Conservation (phyloP, 2,797 vertebrate species). For the Neostethus bicornis region DNA sequence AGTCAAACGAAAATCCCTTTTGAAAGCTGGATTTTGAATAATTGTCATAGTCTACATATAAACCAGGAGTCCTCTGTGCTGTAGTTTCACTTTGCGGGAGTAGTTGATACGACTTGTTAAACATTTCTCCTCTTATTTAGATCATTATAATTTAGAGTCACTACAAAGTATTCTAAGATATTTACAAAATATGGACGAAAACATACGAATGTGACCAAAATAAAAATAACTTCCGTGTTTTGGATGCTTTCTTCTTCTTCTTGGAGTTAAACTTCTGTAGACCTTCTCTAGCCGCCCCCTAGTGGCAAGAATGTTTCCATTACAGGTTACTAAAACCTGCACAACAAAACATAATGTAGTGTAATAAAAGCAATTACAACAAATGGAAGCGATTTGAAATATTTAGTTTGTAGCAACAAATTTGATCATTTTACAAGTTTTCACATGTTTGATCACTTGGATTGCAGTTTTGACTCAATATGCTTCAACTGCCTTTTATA, state of each 20-base stretch:
- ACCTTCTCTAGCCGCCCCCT: conserved; percentile 27
- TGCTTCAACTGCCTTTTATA: neutral
- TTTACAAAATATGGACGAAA: neutral
- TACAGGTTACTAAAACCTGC: neutral
- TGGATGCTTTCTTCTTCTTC: conserved; percentile 38
- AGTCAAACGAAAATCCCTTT: conserved; percentile 78
- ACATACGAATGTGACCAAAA: neutral
- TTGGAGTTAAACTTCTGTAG: too few relatives aligned
- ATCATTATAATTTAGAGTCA: neutral
- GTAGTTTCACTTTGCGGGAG: conserved; percentile 77
- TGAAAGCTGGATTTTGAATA: conserved; percentile 47
- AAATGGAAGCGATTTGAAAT: too few relatives aligned
- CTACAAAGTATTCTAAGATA: neutral
- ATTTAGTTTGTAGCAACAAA: too few relatives aligned
- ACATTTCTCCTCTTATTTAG: conserved; percentile 66
- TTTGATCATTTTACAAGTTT: too few relatives aligned
- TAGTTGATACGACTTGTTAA: conserved; percentile 74
- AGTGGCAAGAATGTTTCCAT: rapidly evolving
- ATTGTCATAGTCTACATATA: conserved; percentile 68
- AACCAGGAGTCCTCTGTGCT: conserved; percentile 69
- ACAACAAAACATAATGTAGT: neutral
- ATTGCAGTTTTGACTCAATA: neutral
- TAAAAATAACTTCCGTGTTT: conserved; percentile 40
- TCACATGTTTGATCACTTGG: too few relatives aligned
- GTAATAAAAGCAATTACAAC: neutral